These are phyloP conservation scores for Hybognathus amarus DNA, from an alignment of 2,797 vertebrate species.

Conservation along the genomic window DNA sequence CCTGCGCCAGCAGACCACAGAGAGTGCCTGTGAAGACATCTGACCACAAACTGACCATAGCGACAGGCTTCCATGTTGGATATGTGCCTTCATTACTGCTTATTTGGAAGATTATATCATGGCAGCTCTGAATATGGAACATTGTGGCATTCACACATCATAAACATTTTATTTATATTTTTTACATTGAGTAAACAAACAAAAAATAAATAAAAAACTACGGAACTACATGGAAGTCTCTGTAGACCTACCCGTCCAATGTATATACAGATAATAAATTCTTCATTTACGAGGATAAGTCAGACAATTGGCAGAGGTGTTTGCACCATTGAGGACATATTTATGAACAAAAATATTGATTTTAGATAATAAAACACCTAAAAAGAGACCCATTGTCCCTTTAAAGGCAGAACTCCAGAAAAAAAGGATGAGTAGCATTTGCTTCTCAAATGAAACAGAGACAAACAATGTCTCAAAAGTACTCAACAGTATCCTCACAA, in stretches of 20 bases:
- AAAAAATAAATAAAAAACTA: neutral
- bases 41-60: slow-evolving; percentile 29
- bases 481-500: neutral
- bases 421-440: too few relatives aligned
- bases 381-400: too few relatives aligned
- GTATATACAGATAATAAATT: too few relatives aligned
- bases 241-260: too few relatives aligned
- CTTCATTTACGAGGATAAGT: too few relatives aligned
- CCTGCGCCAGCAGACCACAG: slow-evolving; percentile 5
- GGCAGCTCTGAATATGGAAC: slow-evolving; percentile 14
- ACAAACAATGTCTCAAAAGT: neutral
- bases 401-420: neutral
- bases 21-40: slow-evolving; percentile 28
- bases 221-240: too few relatives aligned
- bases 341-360: too few relatives aligned
- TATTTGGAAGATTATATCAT: slow-evolving; percentile 13
- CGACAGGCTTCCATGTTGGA: slow-evolving; percentile 19
- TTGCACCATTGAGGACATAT: too few relatives aligned
- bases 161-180: neutral
- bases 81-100: neutral
- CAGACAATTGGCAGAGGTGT: too few relatives aligned
- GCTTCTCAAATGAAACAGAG: too few relatives aligned
- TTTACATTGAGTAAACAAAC: slow-evolving; percentile 27
- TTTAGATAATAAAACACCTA: too few relatives aligned
- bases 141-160: slow-evolving; percentile 4